phyloP scores from a whole-genome alignment of 2,888 invertebrate genomes.

The Mesochorus sp. region DNA sequence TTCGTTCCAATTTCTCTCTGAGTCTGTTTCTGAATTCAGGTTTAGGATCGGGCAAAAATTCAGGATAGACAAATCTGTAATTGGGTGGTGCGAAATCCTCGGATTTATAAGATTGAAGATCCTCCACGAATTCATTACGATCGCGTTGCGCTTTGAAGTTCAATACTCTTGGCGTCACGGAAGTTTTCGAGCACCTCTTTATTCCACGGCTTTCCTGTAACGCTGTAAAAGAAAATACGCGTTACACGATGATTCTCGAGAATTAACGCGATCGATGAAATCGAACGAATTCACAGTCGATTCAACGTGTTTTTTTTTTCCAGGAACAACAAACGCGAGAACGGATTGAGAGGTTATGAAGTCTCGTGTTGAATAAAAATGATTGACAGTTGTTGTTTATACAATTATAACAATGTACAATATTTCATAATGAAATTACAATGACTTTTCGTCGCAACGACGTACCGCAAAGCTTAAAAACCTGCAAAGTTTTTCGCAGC shows the following conservation, averaged over 20 bases:
- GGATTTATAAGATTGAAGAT: slow-evolving; percentile 27
- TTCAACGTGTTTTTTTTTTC: background rate
- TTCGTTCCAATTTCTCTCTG: slow-evolving; percentile 93
- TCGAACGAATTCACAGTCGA: background rate
- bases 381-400: background rate
- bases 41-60: slow-evolving; percentile 95
- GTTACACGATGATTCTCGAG: background rate
- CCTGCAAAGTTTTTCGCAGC: slow-evolving; percentile 60
- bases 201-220: slow-evolving; percentile 49
- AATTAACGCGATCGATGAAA: background rate
- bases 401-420: background rate
- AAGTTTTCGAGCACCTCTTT: slow-evolving; percentile 8
- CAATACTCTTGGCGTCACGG: background rate
- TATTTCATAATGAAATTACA: background rate
- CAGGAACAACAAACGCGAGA: background rate
- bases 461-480: slow-evolving; percentile 64
- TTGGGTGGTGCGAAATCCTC: slow-evolving; percentile 80
- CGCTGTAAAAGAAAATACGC: slow-evolving; percentile 15
- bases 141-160: too few relatives aligned
- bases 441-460: background rate
- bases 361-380: background rate
- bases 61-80: slow-evolving; percentile 91
- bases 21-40: slow-evolving; percentile 89
- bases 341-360: slow-evolving; percentile 36
- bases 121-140: slow-evolving; percentile 11